Percentiles rank a stretch among this genome's conserved stretches.
Evolutionary conservation across 2,888 invertebrate genomes (phyloP).

Genomic region (Agrotis exclamationis): DNA sequence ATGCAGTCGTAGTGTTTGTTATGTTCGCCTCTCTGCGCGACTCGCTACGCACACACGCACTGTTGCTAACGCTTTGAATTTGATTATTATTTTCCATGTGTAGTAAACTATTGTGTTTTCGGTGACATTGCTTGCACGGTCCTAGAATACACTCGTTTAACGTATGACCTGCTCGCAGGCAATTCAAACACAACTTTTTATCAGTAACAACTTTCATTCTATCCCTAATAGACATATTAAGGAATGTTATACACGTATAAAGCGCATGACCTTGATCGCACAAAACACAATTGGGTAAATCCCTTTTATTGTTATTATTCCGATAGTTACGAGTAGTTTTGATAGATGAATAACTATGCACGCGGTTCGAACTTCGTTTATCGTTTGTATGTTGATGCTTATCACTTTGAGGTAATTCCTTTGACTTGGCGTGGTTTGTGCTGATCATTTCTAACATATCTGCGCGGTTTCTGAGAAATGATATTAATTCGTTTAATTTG

Average conservation of each 20-base stretch:
- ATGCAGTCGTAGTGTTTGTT: not conserved
- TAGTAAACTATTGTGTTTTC: conserved; percentile 19
- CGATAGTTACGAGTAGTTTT: not conserved
- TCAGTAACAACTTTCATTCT: conserved; percentile 11
- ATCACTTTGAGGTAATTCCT: not conserved
- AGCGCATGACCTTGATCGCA: conserved; percentile 14
- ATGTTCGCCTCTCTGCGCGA: conserved; percentile 3
- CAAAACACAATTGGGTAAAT: not conserved
- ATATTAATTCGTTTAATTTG: conserved; percentile 3
- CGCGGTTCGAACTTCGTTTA: conserved; percentile 2
- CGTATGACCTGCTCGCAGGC: conserved; percentile 16
- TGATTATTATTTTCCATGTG: not conserved
- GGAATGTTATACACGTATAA: conserved; percentile 4
- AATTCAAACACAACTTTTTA: conserved; percentile 17
- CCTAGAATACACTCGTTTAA: conserved; percentile 2
- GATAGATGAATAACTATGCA: not conserved
- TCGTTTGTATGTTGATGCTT: conserved; percentile 1
- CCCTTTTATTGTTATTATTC: not conserved
- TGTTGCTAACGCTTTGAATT: not conserved
- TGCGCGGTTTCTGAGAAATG: conserved; percentile 4
- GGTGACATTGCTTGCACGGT: conserved; percentile 6
- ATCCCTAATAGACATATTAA: conserved; percentile 3
- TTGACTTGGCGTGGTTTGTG: not conserved
- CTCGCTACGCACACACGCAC: not conserved
- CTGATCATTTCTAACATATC: conserved; percentile 9